Evolutionary conservation across 2,113 vertebrate genomes (phyloP), one percentile per base, ranked within the genome.

Genomic region (Asarcornis scutulata): DNA sequence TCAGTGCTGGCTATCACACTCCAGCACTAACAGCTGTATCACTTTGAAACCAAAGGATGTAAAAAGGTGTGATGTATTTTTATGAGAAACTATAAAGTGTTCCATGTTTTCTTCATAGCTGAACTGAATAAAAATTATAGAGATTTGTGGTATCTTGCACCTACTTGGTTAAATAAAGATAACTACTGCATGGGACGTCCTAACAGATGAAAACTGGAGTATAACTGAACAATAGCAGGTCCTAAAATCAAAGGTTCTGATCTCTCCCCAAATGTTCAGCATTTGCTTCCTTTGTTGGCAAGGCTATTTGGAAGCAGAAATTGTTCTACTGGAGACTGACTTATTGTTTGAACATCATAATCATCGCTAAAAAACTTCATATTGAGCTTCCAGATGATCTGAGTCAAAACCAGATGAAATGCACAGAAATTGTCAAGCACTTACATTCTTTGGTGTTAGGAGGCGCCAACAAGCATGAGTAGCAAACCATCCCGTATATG

Each of bases 401-500:
- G 77, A 83, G 92, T 89, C 44, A 86, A 92, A 93, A 75, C 46
- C 53, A 83, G 68, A 76, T 29, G 58, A 91, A 94, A 82, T 32
- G 52, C 40, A 80, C 0, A 83, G 79, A 63, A 91, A 84, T 2
- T 4, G 14, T 13, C 21, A 15, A 59, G 21, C 38, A 98, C 99
- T 99, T 98, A 99, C 99, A 99, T 98, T 99, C 99, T 97, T 99
- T 99, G 97, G 98, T 99, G 97, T 99, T 99, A 71, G 97, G 98
- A 15, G 99, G 99, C 0, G 99, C 99, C 36, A 99, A 96, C 91
- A 98, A 98, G 95, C 99, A 99, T 1, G 99, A 99, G 95, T 99
- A 99, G 97, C 99, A 99, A 86, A 99, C 99, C 99, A 99, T 99
- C 68, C 98, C 98, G 0, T 99, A 99, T 85, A 99, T 99, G 95